Evolutionary conservation across 2,797 vertebrate genomes (phyloP).

Genomic region (Eidolon dupreanum): DNA sequence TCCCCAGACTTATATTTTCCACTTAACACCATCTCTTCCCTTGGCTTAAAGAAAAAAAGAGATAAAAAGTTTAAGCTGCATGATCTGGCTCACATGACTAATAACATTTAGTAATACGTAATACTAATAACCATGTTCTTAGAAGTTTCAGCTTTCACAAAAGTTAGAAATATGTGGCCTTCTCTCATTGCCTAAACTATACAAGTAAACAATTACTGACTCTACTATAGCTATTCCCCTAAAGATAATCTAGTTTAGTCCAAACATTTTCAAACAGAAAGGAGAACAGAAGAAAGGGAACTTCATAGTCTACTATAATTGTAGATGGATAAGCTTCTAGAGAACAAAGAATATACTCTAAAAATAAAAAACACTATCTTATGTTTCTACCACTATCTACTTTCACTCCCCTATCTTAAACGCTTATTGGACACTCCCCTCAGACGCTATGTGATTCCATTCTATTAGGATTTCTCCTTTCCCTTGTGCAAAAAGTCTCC

Average conservation of each 20-base stretch:
- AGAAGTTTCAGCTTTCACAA: neutral
- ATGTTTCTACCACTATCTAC: neutral
- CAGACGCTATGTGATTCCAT: neutral
- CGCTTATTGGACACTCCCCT: neutral
- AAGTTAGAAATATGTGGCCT: neutral
- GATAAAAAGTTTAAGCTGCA: neutral
- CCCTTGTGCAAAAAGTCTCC: neutral
- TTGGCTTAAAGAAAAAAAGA: conserved; percentile 88
- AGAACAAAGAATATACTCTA: neutral
- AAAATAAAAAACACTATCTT: neutral
- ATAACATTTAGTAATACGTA: neutral
- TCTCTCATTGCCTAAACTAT: neutral
- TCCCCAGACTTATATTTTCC: conserved; percentile 98
- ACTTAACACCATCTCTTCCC: conserved; percentile 96
- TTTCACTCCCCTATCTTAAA: neutral
- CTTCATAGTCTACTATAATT: neutral
- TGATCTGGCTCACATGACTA: neutral
- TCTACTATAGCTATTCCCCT: neutral
- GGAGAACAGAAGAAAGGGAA: neutral
- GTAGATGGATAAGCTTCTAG: neutral
- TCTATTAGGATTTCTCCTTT: neutral
- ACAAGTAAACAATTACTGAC: neutral
- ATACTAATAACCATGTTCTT: conserved; percentile 7
- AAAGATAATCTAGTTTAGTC: neutral
- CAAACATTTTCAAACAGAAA: neutral